Base-by-base conservation (phyloP, 2,888 invertebrate genomes). In the Nipponacmea schrenckii region DNA sequence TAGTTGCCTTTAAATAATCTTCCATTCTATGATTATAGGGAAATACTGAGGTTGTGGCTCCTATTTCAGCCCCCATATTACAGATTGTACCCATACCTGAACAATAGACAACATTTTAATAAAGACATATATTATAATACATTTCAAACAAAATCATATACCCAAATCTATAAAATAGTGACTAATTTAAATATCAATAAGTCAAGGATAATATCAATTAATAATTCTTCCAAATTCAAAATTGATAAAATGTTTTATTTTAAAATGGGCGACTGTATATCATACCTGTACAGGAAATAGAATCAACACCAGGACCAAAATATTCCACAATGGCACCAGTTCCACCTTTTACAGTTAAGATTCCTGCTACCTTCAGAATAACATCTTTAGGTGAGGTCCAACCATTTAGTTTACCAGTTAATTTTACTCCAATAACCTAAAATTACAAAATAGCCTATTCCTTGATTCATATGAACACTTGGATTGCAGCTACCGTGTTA, bases 51-150 rank as follows among this genome's bases (percentile, higher is more conserved):
- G 99, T 99, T 27, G 99, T 99, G 27, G 99, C 99, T 78, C 99
- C 99, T 84, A 99, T 99, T 91, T 99, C 99, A 79, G 99, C 99
- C 74, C 99, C 99, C 99, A 99, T 99, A 91, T 99, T 99, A 90
- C 99, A 99, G 88, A 99, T 99, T 65, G 99, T 99, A 7, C 96
- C 99, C 97, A 98, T 98, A 77, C 92, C 92, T 90, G 82, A 17
- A 64, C 12, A 67, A 24, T n/a, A 48, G n/a, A n/a, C n/a, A n/a
- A n/a, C n/a, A n/a, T n/a, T n/a, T n/a, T n/a, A n/a, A n/a, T n/a
- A n/a, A n/a, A n/a, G n/a, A n/a, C n/a, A n/a, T n/a, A n/a, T n/a
- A n/a, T n/a, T n/a, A n/a, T n/a, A n/a, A n/a, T n/a, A n/a, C n/a
- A n/a, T n/a, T n/a, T n/a, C n/a, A n/a, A n/a, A n/a, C n/a, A n/a